These are phyloP conservation scores for Caenorhabditis tropicalis DNA, from an alignment of 1,140 invertebrate genomes.

Conservation along the genomic window DNA sequence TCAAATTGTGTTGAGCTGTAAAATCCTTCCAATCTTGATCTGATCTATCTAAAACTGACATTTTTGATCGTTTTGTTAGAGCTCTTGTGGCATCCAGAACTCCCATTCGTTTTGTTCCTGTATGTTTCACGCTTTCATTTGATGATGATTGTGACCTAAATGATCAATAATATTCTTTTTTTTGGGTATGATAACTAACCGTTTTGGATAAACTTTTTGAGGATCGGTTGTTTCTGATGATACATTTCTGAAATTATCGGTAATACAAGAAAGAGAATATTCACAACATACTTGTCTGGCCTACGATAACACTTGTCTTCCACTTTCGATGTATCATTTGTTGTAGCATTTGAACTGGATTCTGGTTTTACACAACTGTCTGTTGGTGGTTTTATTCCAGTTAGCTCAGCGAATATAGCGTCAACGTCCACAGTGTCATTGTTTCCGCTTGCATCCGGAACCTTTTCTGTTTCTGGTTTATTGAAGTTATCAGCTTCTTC, in stretches of 20 bases:
- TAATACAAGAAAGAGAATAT: not conserved
- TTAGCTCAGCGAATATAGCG: not conserved
- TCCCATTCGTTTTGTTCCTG: constrained; percentile 22
- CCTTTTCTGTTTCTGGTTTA: not conserved
- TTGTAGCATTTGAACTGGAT: not conserved
- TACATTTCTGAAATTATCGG: not conserved
- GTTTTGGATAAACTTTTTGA: not conserved
- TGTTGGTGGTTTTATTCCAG: not conserved
- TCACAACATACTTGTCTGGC: not conserved
- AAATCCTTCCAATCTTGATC: constrained; percentile 57
- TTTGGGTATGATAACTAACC: not conserved
- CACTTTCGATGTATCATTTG: not conserved
- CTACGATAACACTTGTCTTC: not conserved
- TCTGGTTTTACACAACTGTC: no score
- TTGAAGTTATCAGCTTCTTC: not conserved
- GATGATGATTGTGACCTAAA: not conserved
- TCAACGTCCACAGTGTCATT: not conserved
- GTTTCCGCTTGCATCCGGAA: not conserved
- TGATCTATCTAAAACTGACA: constrained; percentile 56
- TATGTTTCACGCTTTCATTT: not conserved
- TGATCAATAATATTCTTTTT: not conserved
- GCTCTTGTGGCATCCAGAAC: constrained; percentile 46
- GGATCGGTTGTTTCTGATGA: not conserved
- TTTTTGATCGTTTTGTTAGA: constrained; percentile 56
- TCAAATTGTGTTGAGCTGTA: constrained; percentile 53